phyloP scores from a whole-genome alignment of 2,113 vertebrate species.

The Hiodon alosoides region DNA sequence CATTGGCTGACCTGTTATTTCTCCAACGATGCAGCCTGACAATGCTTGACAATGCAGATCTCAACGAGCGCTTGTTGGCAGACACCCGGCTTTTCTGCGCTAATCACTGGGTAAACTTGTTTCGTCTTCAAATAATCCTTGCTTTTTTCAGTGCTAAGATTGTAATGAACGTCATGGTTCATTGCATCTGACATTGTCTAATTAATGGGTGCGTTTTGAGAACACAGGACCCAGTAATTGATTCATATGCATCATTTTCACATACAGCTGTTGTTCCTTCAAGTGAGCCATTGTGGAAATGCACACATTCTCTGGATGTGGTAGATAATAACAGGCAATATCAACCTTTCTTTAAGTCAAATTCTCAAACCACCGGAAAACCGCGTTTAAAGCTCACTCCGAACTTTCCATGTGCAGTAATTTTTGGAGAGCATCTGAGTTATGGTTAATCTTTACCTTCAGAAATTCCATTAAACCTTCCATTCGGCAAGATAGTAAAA shows the following conservation, averaged over 20 bases:
- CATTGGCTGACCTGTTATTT: too few relatives aligned
- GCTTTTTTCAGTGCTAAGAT: slow-evolving; percentile 90
- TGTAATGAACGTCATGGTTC: slow-evolving; percentile 99
- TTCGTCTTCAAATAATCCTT: slow-evolving; percentile 93
- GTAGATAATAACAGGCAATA: slow-evolving; percentile 45
- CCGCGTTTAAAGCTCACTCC: not conserved
- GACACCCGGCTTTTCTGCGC: slow-evolving; percentile 72
- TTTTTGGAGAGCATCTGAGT: not conserved
- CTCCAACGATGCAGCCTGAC: too few relatives aligned
- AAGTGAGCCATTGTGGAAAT: slow-evolving; percentile 97
- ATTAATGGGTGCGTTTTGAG: slow-evolving; percentile 99
- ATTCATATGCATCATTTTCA: slow-evolving; percentile 99
- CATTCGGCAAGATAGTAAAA: slow-evolving; percentile 20
- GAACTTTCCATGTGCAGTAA: not conserved
- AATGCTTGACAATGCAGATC: slow-evolving; percentile 36
- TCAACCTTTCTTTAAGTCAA: slow-evolving; percentile 13
- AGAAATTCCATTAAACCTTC: slow-evolving; percentile 16
- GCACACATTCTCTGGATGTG: slow-evolving; percentile 55
- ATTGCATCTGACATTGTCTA: slow-evolving; percentile 98
- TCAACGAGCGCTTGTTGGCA: slow-evolving; percentile 73
- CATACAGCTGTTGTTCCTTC: slow-evolving; percentile 99
- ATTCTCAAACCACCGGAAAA: slow-evolving; percentile 7
- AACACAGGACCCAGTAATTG: slow-evolving; percentile 97
- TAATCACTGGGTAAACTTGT: slow-evolving; percentile 89
- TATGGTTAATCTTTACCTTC: not conserved